Conservation (phyloP, 2,113 vertebrate genomes). For the Oriolus oriolus region DNA sequence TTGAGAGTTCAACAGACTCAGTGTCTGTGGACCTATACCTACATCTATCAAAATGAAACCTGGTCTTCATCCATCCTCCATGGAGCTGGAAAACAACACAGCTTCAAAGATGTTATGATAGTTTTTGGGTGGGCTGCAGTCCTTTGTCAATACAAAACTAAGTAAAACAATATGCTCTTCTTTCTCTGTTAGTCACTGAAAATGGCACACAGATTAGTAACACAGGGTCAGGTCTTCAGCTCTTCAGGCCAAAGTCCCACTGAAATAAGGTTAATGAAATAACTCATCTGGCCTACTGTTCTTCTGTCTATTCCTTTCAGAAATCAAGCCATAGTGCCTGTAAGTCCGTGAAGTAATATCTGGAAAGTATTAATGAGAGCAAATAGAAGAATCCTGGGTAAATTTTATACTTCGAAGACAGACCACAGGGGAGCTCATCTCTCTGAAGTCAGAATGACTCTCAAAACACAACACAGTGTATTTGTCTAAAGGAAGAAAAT, state of each 20-base stretch:
- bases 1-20: neutral
- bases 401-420: neutral
- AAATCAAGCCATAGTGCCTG: neutral
- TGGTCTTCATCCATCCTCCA: neutral
- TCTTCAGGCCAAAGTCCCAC: neutral
- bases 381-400: neutral
- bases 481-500: slow-evolving; percentile 10
- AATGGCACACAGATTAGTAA: neutral
- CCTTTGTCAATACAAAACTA: neutral
- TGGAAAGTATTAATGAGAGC: neutral
- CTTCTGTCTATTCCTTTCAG: neutral
- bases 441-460: neutral
- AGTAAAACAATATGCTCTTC: neutral
- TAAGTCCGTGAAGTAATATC: neutral
- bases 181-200: neutral
- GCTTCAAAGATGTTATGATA: neutral
- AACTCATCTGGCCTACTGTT: neutral
- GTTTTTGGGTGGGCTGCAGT: neutral
- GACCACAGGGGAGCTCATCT: neutral
- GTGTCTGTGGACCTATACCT: neutral
- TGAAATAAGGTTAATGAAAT: neutral
- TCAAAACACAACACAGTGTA: neutral
- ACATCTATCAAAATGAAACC: neutral
- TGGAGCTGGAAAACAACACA: neutral
- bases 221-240: neutral